phyloP scores from a whole-genome alignment of 1,140 invertebrate species.

The Brachionus manjavacas region DNA sequence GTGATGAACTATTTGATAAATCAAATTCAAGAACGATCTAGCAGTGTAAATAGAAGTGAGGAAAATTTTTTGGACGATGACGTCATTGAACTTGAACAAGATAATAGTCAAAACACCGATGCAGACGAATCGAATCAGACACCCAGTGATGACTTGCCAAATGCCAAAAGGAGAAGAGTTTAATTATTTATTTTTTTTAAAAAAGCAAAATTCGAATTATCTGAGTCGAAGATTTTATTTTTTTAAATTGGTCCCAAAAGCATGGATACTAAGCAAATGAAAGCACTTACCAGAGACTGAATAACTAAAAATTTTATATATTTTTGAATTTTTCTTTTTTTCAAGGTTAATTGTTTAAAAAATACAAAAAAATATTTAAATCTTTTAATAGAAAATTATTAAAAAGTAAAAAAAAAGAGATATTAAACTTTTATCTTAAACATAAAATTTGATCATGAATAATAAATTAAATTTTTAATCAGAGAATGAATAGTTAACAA shows the following conservation, averaged over 20 bases:
- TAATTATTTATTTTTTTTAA: slow-evolving; percentile 7
- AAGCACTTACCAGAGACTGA: background rate
- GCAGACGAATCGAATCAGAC: background rate
- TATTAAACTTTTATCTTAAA: background rate
- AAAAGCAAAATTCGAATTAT: background rate
- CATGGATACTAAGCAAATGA: background rate
- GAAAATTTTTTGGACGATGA: background rate
- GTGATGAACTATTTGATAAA: slow-evolving; percentile 5
- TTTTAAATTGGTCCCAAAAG: background rate
- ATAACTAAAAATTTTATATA: background rate
- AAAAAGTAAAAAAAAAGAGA: background rate
- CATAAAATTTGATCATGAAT: background rate
- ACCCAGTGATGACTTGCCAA: background rate
- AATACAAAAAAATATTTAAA: background rate
- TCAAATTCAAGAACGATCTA: background rate
- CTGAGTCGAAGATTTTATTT: background rate
- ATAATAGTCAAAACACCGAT: background rate
- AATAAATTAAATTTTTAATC: background rate
- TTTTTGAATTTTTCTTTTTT: background rate
- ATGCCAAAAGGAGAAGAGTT: slow-evolving; percentile 19
- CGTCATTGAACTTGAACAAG: background rate
- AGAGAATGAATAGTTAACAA: background rate
- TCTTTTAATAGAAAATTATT: slow-evolving; percentile 7
- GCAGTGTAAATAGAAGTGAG: background rate
- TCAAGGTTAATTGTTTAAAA: slow-evolving; percentile 1